These are phyloP conservation scores for Dilophus febrilis DNA, from an alignment of 2,888 invertebrate species.

Conservation along the genomic window DNA sequence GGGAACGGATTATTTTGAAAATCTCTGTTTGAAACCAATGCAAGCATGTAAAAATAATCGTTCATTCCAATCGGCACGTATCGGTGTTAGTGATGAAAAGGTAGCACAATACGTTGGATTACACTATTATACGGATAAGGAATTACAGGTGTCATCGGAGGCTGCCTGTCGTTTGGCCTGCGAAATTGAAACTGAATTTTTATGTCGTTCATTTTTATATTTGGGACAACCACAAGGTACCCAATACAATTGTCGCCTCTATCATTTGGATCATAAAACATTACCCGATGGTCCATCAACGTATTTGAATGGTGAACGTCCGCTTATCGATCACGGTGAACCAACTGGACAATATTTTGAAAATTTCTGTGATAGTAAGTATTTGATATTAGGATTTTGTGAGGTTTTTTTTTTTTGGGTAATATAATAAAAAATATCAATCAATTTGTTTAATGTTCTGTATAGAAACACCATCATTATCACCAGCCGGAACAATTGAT, in stretches of 20 bases:
- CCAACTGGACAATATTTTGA: constrained; percentile 80
- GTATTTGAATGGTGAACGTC: constrained; percentile 75
- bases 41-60: constrained; percentile 77
- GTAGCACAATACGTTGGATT: constrained; percentile 82
- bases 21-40: constrained; percentile 72
- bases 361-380: constrained; percentile 78
- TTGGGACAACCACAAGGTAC: constrained; percentile 46
- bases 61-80: constrained; percentile 60
- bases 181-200: constrained; percentile 83
- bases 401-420: constrained; percentile 3
- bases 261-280: constrained; percentile 83
- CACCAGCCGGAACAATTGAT: constrained; percentile 27
- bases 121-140: constrained; percentile 87
- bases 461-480: constrained; percentile 13
- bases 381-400: neutral
- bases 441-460: too few species aligned
- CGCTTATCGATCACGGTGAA: constrained; percentile 80
- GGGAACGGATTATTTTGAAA: constrained; percentile 65
- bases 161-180: constrained; percentile 80
- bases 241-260: constrained; percentile 80
- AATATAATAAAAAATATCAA: too few species aligned
- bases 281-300: constrained; percentile 84
- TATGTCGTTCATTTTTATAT: constrained; percentile 71
- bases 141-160: constrained; percentile 75
- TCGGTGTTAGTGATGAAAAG: constrained; percentile 81